Base-by-base conservation (phyloP, 1,140 invertebrate genomes). In the Cyrtorhinus lividipennis region DNA sequence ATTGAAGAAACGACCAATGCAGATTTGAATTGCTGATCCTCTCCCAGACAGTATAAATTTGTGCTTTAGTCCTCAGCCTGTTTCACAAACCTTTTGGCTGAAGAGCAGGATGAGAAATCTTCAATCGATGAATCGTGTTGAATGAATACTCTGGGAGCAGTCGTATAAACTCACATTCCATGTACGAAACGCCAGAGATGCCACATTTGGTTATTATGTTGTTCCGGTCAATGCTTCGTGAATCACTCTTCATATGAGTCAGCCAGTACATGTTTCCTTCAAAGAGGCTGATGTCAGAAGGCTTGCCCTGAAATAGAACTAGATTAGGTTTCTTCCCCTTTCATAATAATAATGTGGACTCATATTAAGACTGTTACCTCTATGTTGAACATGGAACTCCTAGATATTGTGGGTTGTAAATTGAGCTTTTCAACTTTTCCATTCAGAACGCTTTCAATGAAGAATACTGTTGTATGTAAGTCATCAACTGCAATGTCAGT, bases 401-500 rank as follows among this genome's bases (percentile, higher is more conserved):
- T 53, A 5, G 12, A 12, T 3, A 15, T 62, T 15, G 8, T 56
- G 1, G 22, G 20, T n/a, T 15, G 12, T 13, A 59, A 30, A 22
- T 5, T 56, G 12, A 45, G 18, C 13, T 13, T 8, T 63, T 58
- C 1, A 59, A 58, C 15, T 24, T 59, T 24, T 56, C 24, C 44
- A 45, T 24, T 18, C 46, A 48, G 22, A n/a, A n/a, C n/a, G 23
- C 24, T 48, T 15, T 46, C 18, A 48, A 24, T 25, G n/a, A 8
- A 3, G 10, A 56, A 62, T 18, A 25, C 1, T 15, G 1, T 27
- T 64, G 63, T 46, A 25, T 67, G 65, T 22, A 72, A 60, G 2
- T 63, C 44, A 66, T 73, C 72, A n/a, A 71, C 18, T 3, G 64
- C 48, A 13, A 73, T 56, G 44, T 68, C 69, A 23, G 56, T 61